phyloP scores from a whole-genome alignment of 2,888 invertebrate species.

The Tenthredo distinguenda region DNA sequence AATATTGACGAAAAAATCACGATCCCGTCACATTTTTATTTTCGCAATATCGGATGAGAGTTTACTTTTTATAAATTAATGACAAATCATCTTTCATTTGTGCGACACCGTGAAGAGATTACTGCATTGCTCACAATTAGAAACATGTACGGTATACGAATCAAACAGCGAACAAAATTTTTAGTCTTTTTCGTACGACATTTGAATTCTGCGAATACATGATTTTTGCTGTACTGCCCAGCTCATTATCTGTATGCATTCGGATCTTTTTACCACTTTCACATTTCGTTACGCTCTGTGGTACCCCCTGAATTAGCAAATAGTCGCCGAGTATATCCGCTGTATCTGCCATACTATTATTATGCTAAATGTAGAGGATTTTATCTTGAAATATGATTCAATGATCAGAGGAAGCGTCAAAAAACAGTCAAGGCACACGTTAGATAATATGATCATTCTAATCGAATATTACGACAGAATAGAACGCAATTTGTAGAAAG shows the following conservation, averaged over 20 bases:
- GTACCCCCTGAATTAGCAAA: slow-evolving; percentile 30
- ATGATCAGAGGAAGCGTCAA: background rate
- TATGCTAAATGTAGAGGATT: slow-evolving; percentile 4
- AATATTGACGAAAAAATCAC: background rate
- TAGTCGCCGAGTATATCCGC: background rate
- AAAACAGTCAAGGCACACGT: slow-evolving; percentile 27
- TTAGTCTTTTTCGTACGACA: background rate
- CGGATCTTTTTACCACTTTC: slow-evolving; percentile 54
- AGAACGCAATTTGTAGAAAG: slow-evolving; percentile 35
- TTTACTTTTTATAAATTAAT: background rate
- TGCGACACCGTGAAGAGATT: too few species aligned
- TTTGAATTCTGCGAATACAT: background rate
- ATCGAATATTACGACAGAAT: background rate
- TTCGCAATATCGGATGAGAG: background rate
- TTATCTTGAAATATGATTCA: background rate
- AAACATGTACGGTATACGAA: too few species aligned
- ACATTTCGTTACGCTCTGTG: slow-evolving; percentile 56
- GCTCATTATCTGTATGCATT: background rate
- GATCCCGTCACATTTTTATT: background rate
- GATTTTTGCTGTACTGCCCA: background rate
- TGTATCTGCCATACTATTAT: background rate
- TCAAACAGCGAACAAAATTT: background rate
- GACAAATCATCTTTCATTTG: background rate
- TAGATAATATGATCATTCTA: background rate
- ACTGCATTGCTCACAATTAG: too few species aligned